Evolutionary conservation across 1,140 invertebrate genomes (phyloP).

Genomic region (Sarcophaga bullata): DNA sequence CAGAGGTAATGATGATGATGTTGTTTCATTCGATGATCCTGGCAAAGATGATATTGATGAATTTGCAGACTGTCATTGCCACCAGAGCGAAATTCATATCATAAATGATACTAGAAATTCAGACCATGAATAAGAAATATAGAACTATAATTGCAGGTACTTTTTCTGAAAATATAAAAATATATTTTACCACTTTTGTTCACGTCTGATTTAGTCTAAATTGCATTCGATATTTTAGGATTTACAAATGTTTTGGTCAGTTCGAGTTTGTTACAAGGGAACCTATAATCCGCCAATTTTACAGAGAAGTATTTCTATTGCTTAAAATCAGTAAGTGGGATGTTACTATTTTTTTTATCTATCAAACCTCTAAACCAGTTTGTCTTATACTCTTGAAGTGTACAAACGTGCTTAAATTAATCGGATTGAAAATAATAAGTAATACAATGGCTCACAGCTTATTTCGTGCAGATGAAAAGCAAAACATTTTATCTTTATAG

Average conservation of each 20-base stretch:
- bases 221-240: not conserved
- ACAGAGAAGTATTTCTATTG: not conserved
- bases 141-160: constrained; percentile 74
- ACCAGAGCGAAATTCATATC: constrained; percentile 79
- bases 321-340: too few species aligned
- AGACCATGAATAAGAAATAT: constrained; percentile 77
- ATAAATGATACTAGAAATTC: constrained; percentile 80
- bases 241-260: not conserved
- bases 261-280: not conserved
- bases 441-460: too few species aligned
- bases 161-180: constrained; percentile 55
- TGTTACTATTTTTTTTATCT: too few species aligned
- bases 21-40: not conserved
- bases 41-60: not conserved
- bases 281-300: too few species aligned
- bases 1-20: not conserved
- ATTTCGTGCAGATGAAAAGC: too few species aligned
- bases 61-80: constrained; percentile 69
- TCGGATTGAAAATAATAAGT: too few species aligned
- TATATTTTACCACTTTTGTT: not conserved
- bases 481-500: too few species aligned
- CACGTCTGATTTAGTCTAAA: not conserved
- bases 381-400: too few species aligned
- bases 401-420: too few species aligned
- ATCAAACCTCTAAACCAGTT: not conserved